A percentile compares a stretch with the other conserved stretches of the same genome.
Conservation (phyloP, 2,113 vertebrate species). For the Tragelaphus buxtoni region DNA sequence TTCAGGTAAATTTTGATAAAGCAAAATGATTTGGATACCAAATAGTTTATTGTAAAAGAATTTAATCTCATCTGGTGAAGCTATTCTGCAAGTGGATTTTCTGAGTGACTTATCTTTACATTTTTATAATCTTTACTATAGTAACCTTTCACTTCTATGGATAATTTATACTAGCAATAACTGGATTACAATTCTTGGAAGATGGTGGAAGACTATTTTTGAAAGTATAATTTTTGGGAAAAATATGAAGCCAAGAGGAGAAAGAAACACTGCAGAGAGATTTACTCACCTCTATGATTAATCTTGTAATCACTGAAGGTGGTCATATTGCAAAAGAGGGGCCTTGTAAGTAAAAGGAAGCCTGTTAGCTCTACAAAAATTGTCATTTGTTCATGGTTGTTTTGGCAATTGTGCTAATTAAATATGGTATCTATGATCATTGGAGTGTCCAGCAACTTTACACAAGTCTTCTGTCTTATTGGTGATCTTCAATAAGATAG, state of each 20-base stretch:
- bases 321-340: neutral
- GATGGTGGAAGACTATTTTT: neutral
- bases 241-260: neutral
- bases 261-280: neutral
- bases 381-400: neutral
- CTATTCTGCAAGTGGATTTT: neutral
- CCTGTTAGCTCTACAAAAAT: neutral
- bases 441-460: neutral
- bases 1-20: neutral
- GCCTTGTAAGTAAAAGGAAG: neutral
- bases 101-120: neutral
- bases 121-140: slow-evolving; percentile 22
- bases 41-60: neutral
- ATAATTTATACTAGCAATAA: slow-evolving; percentile 39
- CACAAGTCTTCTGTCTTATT: neutral
- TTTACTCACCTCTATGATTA: neutral
- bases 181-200: slow-evolving; percentile 42
- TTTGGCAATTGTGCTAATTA: neutral
- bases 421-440: neutral
- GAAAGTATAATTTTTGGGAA: neutral
- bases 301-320: neutral
- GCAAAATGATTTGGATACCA: neutral
- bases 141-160: slow-evolving; percentile 63
- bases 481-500: neutral
- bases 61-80: neutral